Conservation (phyloP, 2,113 vertebrate genomes). For the Odocoileus hemionus region DNA sequence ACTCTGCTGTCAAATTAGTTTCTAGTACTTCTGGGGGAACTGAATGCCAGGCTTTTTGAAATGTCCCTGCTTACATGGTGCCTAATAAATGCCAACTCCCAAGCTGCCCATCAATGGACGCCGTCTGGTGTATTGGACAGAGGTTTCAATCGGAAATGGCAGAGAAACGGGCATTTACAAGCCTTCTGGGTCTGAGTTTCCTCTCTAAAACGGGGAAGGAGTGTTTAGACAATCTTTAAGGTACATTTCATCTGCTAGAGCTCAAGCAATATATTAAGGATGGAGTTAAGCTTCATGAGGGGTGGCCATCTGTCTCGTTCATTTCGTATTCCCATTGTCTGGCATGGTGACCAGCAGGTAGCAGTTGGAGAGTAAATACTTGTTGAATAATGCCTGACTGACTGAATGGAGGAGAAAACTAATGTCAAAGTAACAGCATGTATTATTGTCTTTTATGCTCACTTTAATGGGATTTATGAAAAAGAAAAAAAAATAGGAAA, state of each 20-base stretch:
- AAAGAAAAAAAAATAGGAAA: neutral
- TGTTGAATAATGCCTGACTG: neutral
- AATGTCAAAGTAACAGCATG: neutral
- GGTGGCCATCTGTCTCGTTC: neutral
- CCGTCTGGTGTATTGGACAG: conserved; percentile 62
- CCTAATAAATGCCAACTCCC: conserved; percentile 65
- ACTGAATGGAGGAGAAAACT: neutral
- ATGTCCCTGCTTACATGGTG: conserved; percentile 35
- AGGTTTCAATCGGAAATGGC: neutral
- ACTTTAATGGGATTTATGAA: neutral
- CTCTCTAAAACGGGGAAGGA: neutral
- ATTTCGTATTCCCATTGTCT: neutral
- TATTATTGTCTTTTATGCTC: neutral
- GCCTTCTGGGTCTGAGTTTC: conserved; percentile 12
- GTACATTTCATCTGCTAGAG: neutral
- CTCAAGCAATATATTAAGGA: neutral
- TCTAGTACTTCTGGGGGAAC: neutral
- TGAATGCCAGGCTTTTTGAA: conserved; percentile 46
- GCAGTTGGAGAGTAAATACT: neutral
- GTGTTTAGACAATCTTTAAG: neutral
- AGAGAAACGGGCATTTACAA: neutral
- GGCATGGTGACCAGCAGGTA: neutral
- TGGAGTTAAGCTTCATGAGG: neutral
- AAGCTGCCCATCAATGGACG: conserved; percentile 58
- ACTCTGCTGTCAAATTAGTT: conserved; percentile 57